Conservation (phyloP, 2,888 invertebrate species). For the Acleris holmiana region DNA sequence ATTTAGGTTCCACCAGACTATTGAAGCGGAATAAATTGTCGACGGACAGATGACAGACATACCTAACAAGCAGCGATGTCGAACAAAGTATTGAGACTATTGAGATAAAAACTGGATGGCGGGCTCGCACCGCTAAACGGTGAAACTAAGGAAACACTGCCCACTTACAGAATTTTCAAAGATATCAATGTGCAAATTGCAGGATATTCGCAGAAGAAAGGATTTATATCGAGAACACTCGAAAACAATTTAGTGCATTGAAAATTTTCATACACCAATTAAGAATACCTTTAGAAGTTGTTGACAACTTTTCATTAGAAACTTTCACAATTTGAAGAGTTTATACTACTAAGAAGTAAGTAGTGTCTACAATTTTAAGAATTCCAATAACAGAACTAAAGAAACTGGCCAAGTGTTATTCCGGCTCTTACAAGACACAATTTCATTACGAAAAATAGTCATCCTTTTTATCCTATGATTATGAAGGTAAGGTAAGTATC, state of each 20-base stretch:
- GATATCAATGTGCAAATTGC: background rate
- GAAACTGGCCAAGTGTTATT: background rate
- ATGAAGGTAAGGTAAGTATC: too few relatives aligned
- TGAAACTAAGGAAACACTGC: slow-evolving; percentile 23
- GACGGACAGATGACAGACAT: slow-evolving; percentile 56
- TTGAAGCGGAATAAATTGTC: slow-evolving; percentile 57
- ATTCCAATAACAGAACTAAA: background rate
- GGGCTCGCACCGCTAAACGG: slow-evolving; percentile 41
- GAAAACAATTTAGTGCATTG: too few relatives aligned
- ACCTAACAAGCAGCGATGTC: slow-evolving; percentile 54
- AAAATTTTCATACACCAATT: too few relatives aligned
- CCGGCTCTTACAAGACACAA: background rate
- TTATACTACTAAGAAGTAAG: too few relatives aligned
- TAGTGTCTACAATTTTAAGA: too few relatives aligned
- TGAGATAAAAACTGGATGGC: slow-evolving; percentile 32
- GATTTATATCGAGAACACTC: too few relatives aligned
- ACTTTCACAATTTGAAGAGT: too few relatives aligned
- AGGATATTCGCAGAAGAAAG: too few relatives aligned
- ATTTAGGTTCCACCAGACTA: slow-evolving; percentile 51
- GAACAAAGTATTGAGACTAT: slow-evolving; percentile 48
- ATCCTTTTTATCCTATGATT: too few relatives aligned
- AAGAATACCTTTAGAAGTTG: too few relatives aligned
- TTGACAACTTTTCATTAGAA: too few relatives aligned
- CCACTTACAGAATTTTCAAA: slow-evolving; percentile 12
- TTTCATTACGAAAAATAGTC: too few relatives aligned